phyloP scores from a whole-genome alignment of 1,140 invertebrate species.

The Ephestia elutella region DNA sequence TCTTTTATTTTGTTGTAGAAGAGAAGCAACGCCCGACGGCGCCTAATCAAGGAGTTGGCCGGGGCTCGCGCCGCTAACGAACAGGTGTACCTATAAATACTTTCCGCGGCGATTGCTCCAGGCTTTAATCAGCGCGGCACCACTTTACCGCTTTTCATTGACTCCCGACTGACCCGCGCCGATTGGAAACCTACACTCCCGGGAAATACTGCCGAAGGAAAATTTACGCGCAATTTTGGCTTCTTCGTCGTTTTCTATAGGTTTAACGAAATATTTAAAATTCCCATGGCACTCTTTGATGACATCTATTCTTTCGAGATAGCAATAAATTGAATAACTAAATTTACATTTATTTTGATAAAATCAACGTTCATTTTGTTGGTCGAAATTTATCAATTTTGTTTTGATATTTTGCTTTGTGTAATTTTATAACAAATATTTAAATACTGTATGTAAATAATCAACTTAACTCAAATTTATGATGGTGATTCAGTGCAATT shows the following conservation, averaged over 20 bases:
- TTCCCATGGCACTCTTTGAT: constrained; percentile 17
- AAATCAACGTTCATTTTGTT: neutral
- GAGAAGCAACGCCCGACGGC: constrained; percentile 62
- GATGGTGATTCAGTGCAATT: too few species aligned
- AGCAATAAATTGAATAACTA: neutral
- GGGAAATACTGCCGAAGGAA: constrained; percentile 55
- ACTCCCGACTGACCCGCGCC: constrained; percentile 64
- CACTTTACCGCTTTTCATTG: constrained; percentile 72
- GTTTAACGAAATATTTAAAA: constrained; percentile 23
- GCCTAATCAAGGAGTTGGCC: constrained; percentile 73
- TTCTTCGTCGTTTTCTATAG: constrained; percentile 24
- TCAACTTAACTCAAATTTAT: too few species aligned
- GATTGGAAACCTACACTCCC: constrained; percentile 67
- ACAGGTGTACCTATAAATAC: constrained; percentile 73
- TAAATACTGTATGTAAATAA: too few species aligned
- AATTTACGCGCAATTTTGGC: constrained; percentile 52
- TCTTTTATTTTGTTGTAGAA: constrained; percentile 66
- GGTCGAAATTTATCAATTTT: too few species aligned
- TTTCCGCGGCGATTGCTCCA: constrained; percentile 70
- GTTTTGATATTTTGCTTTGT: too few species aligned
- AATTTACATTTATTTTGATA: neutral
- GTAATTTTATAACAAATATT: too few species aligned
- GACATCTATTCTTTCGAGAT: constrained; percentile 11
- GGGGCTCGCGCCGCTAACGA: constrained; percentile 66
- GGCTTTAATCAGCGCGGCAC: constrained; percentile 71